Conservation (phyloP, 2,113 vertebrate species). For the Nothobranchius kuhntae region DNA sequence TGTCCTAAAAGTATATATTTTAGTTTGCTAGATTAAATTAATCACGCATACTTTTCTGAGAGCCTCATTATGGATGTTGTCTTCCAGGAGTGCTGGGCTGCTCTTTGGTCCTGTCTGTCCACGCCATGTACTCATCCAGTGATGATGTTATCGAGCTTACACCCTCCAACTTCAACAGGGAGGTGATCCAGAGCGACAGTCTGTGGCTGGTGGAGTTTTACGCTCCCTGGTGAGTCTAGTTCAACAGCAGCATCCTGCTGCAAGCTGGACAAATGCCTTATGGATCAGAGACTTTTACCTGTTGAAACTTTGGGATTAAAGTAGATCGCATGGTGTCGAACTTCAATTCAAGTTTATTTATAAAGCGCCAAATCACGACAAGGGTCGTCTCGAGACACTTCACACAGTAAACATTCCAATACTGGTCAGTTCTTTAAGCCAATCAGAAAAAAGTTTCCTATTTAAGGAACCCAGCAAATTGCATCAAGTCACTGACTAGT, state of each 20-base stretch:
- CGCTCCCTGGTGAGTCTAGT: constrained; percentile 90
- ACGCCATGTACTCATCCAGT: constrained; percentile 84
- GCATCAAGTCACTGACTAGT: too few relatives aligned
- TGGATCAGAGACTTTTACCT: neutral
- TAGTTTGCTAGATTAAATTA: neutral
- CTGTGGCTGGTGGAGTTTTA: constrained; percentile 97
- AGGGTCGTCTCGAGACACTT: too few relatives aligned
- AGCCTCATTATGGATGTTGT: neutral
- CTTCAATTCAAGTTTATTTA: too few relatives aligned
- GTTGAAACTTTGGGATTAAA: neutral
- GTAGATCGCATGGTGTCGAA: neutral
- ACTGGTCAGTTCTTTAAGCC: too few relatives aligned
- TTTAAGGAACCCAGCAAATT: too few relatives aligned
- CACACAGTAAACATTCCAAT: too few relatives aligned
- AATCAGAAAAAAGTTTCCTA: too few relatives aligned
- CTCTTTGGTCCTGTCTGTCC: constrained; percentile 82
- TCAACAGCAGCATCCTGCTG: neutral
- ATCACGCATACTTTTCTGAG: neutral
- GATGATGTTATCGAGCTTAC: constrained; percentile 93
- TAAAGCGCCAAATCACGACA: too few relatives aligned
- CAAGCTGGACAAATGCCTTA: neutral
- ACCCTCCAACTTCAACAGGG: constrained; percentile 90
- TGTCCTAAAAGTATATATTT: neutral
- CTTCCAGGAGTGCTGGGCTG: constrained; percentile 84
- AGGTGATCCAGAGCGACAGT: constrained; percentile 92